These are phyloP conservation scores for Drosophila carrolli DNA, from an alignment of 1,140 invertebrate species.

Conservation along the genomic window DNA sequence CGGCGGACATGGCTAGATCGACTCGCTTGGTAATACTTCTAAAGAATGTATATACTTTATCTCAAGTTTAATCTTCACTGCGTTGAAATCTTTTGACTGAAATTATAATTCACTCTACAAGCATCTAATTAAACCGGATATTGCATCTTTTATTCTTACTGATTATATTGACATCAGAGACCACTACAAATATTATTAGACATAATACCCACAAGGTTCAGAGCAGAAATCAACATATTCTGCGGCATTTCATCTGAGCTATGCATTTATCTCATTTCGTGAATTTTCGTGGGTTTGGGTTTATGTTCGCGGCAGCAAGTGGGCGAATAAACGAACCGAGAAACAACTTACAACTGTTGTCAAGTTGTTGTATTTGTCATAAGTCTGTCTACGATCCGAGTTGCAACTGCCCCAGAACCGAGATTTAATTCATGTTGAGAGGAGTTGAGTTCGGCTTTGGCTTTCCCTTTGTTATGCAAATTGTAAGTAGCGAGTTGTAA, in stretches of 20 bases:
- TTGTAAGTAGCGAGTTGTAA: conserved; percentile 24
- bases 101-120: too few relatives aligned
- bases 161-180: background rate
- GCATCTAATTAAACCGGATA: too few relatives aligned
- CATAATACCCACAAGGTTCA: background rate
- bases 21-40: too few relatives aligned
- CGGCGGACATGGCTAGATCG: too few relatives aligned
- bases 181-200: conserved; percentile 14
- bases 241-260: background rate
- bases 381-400: conserved; percentile 20
- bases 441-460: conserved; percentile 2
- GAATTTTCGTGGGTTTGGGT: conserved; percentile 23
- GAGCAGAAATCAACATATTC: conserved; percentile 15
- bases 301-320: background rate
- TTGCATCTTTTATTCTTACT: too few relatives aligned
- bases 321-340: conserved; percentile 12
- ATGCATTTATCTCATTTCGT: background rate
- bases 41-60: too few relatives aligned
- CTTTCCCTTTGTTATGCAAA: conserved; percentile 40
- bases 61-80: too few relatives aligned
- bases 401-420: conserved; percentile 33
- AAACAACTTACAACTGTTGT: conserved; percentile 32
- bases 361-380: conserved; percentile 34
- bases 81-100: too few relatives aligned
- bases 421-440: conserved; percentile 27